Conservation (phyloP, 2,113 vertebrate genomes). For the Pristiophorus japonicus region DNA sequence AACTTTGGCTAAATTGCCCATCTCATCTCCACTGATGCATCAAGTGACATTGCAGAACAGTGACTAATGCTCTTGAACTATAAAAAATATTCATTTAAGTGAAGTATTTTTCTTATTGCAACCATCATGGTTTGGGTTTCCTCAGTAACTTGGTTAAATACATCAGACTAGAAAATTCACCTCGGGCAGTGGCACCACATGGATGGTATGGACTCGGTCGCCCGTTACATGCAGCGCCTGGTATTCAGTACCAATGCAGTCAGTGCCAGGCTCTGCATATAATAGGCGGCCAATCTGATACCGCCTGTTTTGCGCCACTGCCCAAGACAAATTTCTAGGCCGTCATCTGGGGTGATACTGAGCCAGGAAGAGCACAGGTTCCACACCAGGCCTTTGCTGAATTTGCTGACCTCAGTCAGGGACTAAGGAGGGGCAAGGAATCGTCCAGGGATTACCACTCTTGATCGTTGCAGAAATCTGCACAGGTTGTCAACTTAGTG, state of each 20-base stretch:
- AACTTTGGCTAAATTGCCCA: background rate
- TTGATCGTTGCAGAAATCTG: background rate
- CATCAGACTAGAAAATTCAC: too few species aligned
- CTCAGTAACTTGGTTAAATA: background rate
- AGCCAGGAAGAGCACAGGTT: background rate
- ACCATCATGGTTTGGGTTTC: background rate
- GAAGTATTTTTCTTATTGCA: background rate
- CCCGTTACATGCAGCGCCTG: too few species aligned
- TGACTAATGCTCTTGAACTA: background rate
- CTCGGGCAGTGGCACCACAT: too few species aligned
- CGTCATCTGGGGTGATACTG: background rate
- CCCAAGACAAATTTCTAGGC: too few species aligned
- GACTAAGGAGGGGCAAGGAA: background rate
- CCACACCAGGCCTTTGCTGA: background rate
- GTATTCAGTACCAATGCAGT: too few species aligned
- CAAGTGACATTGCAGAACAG: background rate
- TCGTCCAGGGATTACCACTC: background rate
- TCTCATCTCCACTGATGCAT: background rate
- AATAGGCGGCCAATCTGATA: too few species aligned
- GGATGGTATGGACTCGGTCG: too few species aligned
- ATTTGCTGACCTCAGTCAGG: background rate
- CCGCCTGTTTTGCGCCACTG: too few species aligned
- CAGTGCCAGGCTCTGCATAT: too few species aligned
- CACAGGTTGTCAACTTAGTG: background rate
- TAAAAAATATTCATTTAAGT: background rate